Conservation (phyloP, 2,113 vertebrate genomes). For the Chamaetylas fuelleborni region DNA sequence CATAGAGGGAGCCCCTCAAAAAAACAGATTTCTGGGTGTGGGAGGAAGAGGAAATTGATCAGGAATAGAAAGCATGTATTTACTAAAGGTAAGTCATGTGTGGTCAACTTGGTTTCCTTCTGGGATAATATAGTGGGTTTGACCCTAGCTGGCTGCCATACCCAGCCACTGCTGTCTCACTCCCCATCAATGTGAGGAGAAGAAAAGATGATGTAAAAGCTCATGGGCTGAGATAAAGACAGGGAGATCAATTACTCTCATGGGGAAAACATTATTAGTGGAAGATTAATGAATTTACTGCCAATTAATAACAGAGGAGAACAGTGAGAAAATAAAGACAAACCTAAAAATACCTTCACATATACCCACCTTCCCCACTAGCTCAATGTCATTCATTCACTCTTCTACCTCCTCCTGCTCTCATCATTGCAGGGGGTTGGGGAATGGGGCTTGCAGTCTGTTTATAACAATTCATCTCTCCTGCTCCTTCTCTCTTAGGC, state of each 20-base stretch:
- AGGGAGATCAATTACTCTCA: background rate
- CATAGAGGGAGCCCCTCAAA: accelerated
- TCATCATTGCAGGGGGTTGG: accelerated
- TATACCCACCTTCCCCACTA: background rate
- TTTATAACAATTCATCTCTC: background rate
- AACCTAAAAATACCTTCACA: background rate
- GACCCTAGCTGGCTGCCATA: background rate
- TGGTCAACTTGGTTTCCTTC: background rate
- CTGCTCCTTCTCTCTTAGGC: background rate
- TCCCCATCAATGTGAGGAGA: accelerated
- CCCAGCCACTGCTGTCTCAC: background rate
- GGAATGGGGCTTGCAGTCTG: background rate
- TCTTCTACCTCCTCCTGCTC: background rate
- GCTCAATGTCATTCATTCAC: background rate
- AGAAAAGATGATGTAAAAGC: background rate
- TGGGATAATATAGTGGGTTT: background rate
- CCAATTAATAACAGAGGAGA: background rate
- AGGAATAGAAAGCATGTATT: background rate
- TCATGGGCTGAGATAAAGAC: background rate
- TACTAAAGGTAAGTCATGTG: background rate
- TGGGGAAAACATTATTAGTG: background rate
- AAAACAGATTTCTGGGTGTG: background rate
- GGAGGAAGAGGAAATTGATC: background rate
- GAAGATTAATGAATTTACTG: background rate
- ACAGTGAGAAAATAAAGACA: background rate